These are phyloP conservation scores for Heterohyrax brucei DNA, from an alignment of 2,797 vertebrate genomes.

Conservation along the genomic window DNA sequence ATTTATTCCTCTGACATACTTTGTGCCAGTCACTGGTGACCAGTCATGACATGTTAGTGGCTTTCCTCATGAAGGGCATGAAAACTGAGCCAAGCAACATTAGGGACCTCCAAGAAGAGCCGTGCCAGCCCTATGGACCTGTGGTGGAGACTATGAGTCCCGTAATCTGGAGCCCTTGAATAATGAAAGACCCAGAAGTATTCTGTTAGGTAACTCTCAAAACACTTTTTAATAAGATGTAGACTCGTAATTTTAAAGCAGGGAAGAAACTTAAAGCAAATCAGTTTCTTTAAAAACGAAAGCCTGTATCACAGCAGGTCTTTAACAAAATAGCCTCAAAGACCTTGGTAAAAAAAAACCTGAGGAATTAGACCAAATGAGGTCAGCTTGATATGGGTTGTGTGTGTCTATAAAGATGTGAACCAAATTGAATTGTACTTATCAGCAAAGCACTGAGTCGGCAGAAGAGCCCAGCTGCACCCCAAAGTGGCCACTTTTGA, in stretches of 20 bases:
- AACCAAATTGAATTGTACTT: slow-evolving; percentile 53
- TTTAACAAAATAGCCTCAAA: slow-evolving; percentile 67
- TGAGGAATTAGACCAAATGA: slow-evolving; percentile 68
- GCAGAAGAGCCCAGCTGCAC: slow-evolving; percentile 63
- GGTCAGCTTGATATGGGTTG: slow-evolving; percentile 47
- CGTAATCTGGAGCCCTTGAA: not conserved
- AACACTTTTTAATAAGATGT: slow-evolving; percentile 21
- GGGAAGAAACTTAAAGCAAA: slow-evolving; percentile 51
- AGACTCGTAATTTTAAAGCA: slow-evolving; percentile 14
- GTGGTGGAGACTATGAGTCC: fast-evolving
- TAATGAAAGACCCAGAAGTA: not conserved
- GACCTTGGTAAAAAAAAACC: slow-evolving; percentile 24
- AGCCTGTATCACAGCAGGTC: slow-evolving; percentile 69
- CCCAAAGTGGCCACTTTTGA: slow-evolving; percentile 40
- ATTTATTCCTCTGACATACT: slow-evolving; percentile 4
- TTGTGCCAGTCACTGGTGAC: not conserved
- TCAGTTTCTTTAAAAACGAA: slow-evolving; percentile 56
- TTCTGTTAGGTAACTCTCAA: slow-evolving; percentile 1
- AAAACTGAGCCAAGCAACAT: not conserved
- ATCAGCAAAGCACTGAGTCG: slow-evolving; percentile 37
- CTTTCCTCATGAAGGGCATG: not conserved
- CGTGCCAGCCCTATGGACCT: fast-evolving
- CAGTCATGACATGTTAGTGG: not conserved
- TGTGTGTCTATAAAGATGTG: slow-evolving; percentile 19
- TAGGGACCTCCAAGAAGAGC: fast-evolving